Evolutionary conservation across 2,797 vertebrate genomes (phyloP).

Genomic region (Chiroxiphia lanceolata): DNA sequence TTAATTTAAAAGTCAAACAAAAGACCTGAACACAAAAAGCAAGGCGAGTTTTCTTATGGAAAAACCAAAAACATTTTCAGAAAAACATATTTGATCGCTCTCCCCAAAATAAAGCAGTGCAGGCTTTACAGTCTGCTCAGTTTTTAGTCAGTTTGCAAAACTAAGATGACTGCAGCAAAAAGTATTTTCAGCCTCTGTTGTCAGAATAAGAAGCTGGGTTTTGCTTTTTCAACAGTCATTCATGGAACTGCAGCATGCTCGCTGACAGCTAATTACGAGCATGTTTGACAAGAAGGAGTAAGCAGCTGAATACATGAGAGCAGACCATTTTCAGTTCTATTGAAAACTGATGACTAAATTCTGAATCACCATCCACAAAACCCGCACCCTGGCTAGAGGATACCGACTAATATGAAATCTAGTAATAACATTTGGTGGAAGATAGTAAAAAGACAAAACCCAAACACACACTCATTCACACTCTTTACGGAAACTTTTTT

Average conservation of each 20-base stretch:
- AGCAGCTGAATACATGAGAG: background rate
- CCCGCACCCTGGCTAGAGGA: background rate
- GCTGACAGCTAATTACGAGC: background rate
- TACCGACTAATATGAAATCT: background rate
- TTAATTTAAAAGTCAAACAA: background rate
- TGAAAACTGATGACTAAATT: constrained; percentile 11
- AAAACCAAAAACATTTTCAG: background rate
- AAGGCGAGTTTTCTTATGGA: background rate
- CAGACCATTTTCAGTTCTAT: background rate
- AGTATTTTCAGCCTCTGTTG: background rate
- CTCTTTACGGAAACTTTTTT: background rate
- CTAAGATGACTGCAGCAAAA: background rate
- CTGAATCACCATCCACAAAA: constrained; percentile 16
- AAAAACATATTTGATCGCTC: background rate
- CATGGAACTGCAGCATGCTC: background rate
- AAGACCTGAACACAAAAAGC: background rate
- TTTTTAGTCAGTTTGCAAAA: background rate
- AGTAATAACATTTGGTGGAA: background rate
- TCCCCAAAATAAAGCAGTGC: background rate
- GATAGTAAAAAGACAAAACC: background rate
- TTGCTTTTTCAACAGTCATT: background rate
- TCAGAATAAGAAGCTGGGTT: background rate
- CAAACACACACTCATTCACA: background rate
- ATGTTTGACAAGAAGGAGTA: background rate
- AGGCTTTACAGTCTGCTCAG: background rate